Percentiles rank a stretch among this genome's conserved stretches.
Evolutionary conservation across 1,140 invertebrate species (phyloP).

Genomic region (Aporrectodea caliginosa): DNA sequence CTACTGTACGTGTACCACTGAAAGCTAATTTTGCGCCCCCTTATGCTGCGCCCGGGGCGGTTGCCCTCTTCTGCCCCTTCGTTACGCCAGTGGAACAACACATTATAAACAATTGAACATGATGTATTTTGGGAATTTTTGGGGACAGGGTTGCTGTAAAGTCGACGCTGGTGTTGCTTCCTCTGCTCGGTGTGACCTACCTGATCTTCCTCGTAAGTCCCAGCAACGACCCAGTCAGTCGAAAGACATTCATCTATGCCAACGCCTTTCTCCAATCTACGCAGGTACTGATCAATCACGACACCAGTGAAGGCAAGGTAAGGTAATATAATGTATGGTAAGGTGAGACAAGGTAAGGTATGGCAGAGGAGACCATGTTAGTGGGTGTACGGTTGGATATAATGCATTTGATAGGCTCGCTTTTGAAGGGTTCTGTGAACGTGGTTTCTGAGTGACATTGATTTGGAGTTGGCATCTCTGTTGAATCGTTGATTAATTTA

Average conservation of each 20-base stretch:
- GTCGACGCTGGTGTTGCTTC: conserved; percentile 61
- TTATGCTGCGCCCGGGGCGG: not conserved
- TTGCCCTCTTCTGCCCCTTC: not conserved
- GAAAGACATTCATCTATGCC: conserved; percentile 19
- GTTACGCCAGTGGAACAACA: too few species aligned
- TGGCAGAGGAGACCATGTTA: not conserved
- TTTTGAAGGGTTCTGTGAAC: not conserved
- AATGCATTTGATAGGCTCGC: not conserved
- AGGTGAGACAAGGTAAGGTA: not conserved
- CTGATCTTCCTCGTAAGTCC: conserved; percentile 55
- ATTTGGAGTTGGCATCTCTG: not conserved
- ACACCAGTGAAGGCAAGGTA: too few species aligned
- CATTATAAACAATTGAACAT: too few species aligned
- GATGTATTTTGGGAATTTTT: too few species aligned
- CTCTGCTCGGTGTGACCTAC: conserved; percentile 61
- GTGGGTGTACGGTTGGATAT: not conserved
- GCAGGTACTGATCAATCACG: not conserved
- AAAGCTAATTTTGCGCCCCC: not conserved
- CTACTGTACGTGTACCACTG: not conserved
- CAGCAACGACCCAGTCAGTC: conserved; percentile 1
- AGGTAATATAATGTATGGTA: too few species aligned
- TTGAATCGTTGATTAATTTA: not conserved
- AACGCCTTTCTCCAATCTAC: conserved; percentile 32
- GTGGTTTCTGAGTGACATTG: not conserved
- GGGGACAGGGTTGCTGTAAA: conserved; percentile 58